Base-by-base conservation (phyloP, 1,140 invertebrate genomes). In the Wiebesia pumilae region DNA sequence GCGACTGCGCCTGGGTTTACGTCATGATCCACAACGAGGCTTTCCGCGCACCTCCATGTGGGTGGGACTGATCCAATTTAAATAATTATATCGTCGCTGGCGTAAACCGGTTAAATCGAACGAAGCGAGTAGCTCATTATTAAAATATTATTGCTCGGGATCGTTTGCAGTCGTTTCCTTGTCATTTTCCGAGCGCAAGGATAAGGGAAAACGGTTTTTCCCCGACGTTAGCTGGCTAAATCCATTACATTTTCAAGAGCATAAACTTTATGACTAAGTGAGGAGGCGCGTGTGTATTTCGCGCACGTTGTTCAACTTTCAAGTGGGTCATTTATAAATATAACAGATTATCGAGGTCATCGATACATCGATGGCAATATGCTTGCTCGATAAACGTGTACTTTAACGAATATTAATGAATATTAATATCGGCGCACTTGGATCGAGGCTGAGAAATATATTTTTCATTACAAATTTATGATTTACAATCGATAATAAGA, bases 271-370 rank as follows among this genome's bases (percentile, higher is more conserved):
- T 40, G 14, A 38, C 69, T 73, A 40, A 73, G 38, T 40, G 69
- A 75, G 14, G 3, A 19, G 0, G 4, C 71, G 35, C 3, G 24
- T 33, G 19, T 12, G 27, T 4, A 9, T 75, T n/a, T 43, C 43
- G 9, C 43, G 38, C 38, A 38, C 10, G 38, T 75, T 75, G 27
- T 30, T 73, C 69, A 73, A 40, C 19, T 73, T 40, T 3, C 71
- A 75, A 75, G 38, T 75, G 71, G 71, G 71, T 75, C 71, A 38
- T 75, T 75, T 75, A 75, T n/a, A 75, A 75, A 75, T 75, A 75
- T 43, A 75, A 75, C 43, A 43, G 38, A 75, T 75, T 75, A 75
- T 75, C n/a, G 38, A n/a, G 71, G 38, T n/a, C 71, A 38, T 75
- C 71, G 71, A 75, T 75, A 43, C 19, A 43, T 75, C 71, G 71